Percentiles rank a stretch among this genome's conserved stretches.
These are phyloP conservation scores for Archivesica marissinica DNA, from an alignment of 1,140 invertebrate species.

Conservation along the genomic window DNA sequence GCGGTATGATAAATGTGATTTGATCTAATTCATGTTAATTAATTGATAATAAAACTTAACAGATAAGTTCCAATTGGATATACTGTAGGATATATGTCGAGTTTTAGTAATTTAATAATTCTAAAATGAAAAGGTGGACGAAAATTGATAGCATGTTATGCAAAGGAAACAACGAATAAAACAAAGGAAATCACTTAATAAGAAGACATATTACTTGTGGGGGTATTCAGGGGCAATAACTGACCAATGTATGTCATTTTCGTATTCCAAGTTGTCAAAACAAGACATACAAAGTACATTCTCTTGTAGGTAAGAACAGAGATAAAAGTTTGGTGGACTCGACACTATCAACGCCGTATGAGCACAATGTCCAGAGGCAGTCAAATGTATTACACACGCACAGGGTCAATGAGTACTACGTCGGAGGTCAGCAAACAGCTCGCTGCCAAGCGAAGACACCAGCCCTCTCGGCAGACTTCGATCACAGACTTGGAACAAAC, in stretches of 20 bases:
- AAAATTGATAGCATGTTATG: too few relatives aligned
- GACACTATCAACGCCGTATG: background rate
- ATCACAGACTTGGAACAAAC: constrained; percentile 24
- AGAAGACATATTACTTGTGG: background rate
- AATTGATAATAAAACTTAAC: too few relatives aligned
- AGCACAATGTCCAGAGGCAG: constrained; percentile 6
- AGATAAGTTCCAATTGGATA: too few relatives aligned
- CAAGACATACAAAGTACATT: background rate
- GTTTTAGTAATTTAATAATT: too few relatives aligned
- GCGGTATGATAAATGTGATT: too few relatives aligned
- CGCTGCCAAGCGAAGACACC: background rate
- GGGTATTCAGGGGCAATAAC: too few relatives aligned
- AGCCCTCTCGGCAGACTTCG: background rate
- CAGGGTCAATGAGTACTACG: constrained; percentile 17
- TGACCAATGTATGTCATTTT: too few relatives aligned
- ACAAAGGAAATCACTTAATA: background rate
- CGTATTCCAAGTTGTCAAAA: too few relatives aligned
- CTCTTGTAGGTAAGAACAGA: constrained; percentile 41
- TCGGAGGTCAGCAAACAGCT: background rate
- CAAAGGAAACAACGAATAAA: too few relatives aligned
- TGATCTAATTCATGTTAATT: too few relatives aligned
- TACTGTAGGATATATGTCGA: too few relatives aligned
- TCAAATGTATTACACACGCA: background rate
- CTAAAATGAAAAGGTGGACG: too few relatives aligned
- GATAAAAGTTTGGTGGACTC: constrained; percentile 13